Percentiles rank a stretch among this genome's conserved stretches.
These are phyloP conservation scores for Gallinago paraguaiae DNA, from an alignment of 2,113 vertebrate genomes.

Conservation along the genomic window DNA sequence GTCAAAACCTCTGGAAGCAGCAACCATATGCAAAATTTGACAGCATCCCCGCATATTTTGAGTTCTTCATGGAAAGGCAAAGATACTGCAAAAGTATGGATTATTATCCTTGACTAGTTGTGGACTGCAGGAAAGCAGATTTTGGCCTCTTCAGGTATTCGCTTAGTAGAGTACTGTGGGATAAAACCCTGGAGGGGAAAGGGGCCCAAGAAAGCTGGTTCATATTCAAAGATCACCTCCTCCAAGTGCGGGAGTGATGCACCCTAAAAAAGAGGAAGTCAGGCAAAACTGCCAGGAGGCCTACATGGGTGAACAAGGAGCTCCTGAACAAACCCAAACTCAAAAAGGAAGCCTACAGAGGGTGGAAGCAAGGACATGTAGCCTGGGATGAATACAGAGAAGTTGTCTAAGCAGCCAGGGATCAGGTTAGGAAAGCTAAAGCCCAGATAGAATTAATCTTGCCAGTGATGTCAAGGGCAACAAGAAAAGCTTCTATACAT, in stretches of 20 bases:
- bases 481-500: neutral
- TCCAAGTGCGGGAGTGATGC: neutral
- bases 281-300: neutral
- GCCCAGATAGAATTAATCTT: neutral
- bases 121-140: neutral
- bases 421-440: neutral
- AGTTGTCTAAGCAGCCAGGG: neutral
- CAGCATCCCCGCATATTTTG: neutral
- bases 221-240: neutral
- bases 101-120: neutral
- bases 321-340: neutral
- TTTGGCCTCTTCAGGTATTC: neutral
- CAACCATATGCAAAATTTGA: neutral
- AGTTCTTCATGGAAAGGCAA: neutral
- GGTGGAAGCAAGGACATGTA: neutral
- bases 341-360: neutral
- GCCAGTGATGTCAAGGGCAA: neutral
- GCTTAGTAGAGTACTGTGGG: neutral
- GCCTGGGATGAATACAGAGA: neutral
- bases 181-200: neutral
- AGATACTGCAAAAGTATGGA: neutral
- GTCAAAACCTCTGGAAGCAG: neutral
- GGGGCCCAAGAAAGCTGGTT: neutral
- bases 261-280: neutral
- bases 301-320: neutral